Percentiles rank a stretch among this genome's conserved stretches.
These are phyloP conservation scores for Meriones psammophilus DNA, from an alignment of 2,797 vertebrate species.

Conservation along the genomic window DNA sequence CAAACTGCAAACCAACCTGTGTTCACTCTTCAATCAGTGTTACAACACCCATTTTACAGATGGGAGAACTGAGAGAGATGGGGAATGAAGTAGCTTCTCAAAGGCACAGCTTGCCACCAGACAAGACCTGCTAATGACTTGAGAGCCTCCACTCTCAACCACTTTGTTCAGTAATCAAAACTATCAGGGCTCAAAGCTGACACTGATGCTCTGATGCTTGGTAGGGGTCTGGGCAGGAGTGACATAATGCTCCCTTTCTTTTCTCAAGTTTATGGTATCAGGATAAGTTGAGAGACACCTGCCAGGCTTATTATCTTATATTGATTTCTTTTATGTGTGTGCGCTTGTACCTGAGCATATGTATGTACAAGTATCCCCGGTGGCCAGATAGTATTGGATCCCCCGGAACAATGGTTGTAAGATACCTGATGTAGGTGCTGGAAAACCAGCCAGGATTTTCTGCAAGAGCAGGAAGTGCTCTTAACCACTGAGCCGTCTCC, in stretches of 20 bases:
- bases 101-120: background rate
- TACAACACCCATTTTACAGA: background rate
- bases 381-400: background rate
- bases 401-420: background rate
- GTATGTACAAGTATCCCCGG: too few relatives aligned
- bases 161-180: too few relatives aligned
- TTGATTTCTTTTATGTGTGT: background rate
- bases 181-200: too few relatives aligned
- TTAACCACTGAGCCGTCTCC: background rate
- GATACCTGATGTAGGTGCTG: background rate
- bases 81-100: too few relatives aligned
- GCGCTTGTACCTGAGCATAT: background rate
- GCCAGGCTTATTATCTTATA: background rate
- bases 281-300: background rate
- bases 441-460: background rate
- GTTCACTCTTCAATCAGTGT: background rate
- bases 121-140: too few relatives aligned
- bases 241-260: fast-evolving
- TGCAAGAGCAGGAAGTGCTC: background rate
- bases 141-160: fast-evolving
- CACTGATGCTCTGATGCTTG: background rate
- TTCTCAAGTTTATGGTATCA: background rate
- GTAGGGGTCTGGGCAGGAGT: background rate
- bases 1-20: too few relatives aligned
- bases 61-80: background rate